Percentiles rank a stretch among this genome's conserved stretches.
Evolutionary conservation across 2,797 vertebrate species (phyloP).

Genomic region (Hoplostethus atlanticus): DNA sequence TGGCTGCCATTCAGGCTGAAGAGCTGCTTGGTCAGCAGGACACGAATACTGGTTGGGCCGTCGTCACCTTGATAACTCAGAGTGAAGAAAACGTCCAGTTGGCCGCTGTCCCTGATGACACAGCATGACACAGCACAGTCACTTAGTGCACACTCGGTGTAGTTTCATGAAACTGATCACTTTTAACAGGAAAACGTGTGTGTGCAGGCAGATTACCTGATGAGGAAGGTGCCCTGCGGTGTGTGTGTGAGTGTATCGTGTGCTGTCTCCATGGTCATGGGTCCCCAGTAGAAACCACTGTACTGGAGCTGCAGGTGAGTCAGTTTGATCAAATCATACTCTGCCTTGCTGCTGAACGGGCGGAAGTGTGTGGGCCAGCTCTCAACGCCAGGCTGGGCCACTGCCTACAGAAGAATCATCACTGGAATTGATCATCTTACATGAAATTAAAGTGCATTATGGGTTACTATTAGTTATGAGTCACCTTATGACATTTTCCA

Average conservation of each 20-base stretch:
- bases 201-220: conserved; percentile 77
- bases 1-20: conserved; percentile 93
- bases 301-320: conserved; percentile 88
- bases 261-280: conserved; percentile 90
- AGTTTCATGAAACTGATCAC: not conserved
- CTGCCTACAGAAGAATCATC: conserved; percentile 22
- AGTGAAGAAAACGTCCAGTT: conserved; percentile 94
- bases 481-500: no score
- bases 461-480: no score
- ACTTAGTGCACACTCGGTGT: not conserved
- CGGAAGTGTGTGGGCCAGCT: conserved; percentile 85
- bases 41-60: conserved; percentile 91
- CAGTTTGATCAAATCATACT: conserved; percentile 89
- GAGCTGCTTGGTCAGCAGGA: conserved; percentile 87
- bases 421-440: not conserved
- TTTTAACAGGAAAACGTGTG: not conserved
- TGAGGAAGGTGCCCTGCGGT: conserved; percentile 90
- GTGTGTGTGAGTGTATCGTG: conserved; percentile 85
- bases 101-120: conserved; percentile 89
- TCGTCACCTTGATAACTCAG: conserved; percentile 91
- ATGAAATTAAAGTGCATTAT: no score
- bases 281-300: conserved; percentile 96
- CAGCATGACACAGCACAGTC: conserved; percentile 1
- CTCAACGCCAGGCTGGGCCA: conserved; percentile 4
- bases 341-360: conserved; percentile 87